Evolutionary conservation across 2,888 invertebrate species (phyloP).

Genomic region (Erebia aethiops): DNA sequence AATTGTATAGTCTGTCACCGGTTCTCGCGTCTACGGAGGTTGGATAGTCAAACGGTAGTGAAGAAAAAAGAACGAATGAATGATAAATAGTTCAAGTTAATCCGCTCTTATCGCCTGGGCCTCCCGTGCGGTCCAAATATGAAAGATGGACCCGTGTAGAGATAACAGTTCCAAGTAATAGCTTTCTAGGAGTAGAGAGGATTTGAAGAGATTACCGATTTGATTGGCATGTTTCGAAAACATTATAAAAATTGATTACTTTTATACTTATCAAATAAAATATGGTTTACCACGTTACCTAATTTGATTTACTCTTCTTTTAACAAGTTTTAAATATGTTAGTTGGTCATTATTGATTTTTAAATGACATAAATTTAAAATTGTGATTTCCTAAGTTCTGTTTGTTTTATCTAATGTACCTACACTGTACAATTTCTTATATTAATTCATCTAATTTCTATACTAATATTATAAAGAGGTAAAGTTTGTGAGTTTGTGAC

Average conservation of each 20-base stretch:
- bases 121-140: conserved; percentile 81
- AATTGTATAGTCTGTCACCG: conserved; percentile 33
- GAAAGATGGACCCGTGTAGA: conserved; percentile 72
- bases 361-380: too few species aligned
- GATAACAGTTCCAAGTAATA: conserved; percentile 78
- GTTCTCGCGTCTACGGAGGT: conserved; percentile 32
- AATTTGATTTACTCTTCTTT: too few species aligned
- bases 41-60: conserved; percentile 65
- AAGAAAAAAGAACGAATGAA: conserved; percentile 72
- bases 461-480: too few species aligned
- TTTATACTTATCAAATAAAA: conserved; percentile 21
- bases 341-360: too few species aligned
- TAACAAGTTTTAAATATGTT: too few species aligned
- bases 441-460: too few species aligned
- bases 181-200: conserved; percentile 61
- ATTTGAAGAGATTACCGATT: conserved; percentile 42
- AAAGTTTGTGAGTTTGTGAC: too few species aligned
- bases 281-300: neutral
- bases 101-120: conserved; percentile 76
- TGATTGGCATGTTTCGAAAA: conserved; percentile 43
- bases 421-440: too few species aligned
- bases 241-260: conserved; percentile 24
- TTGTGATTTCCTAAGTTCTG: too few species aligned
- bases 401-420: too few species aligned
- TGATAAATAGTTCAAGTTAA: conserved; percentile 81